A percentile compares a stretch with the other conserved stretches of the same genome.
These are phyloP conservation scores for Timandra comae DNA, from an alignment of 2,888 invertebrate genomes.

Conservation along the genomic window DNA sequence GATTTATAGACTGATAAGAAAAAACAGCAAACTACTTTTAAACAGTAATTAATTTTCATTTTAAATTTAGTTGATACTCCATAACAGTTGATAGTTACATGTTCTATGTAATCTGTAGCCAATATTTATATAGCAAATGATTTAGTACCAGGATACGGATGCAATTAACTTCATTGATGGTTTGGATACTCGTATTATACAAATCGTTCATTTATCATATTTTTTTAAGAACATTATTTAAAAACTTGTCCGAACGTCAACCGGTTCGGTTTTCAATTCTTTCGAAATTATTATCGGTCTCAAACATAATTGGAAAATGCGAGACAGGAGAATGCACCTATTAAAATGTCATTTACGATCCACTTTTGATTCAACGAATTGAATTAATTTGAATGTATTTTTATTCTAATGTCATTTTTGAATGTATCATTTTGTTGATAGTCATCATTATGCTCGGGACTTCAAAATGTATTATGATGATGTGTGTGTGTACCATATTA, in stretches of 20 bases:
- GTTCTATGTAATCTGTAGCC: too few relatives aligned
- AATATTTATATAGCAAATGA: too few relatives aligned
- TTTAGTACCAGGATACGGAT: not conserved
- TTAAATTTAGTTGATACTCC: too few relatives aligned
- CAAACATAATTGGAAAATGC: conserved; percentile 22
- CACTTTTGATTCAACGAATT: conserved; percentile 7
- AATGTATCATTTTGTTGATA: conserved; percentile 15
- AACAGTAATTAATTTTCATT: too few relatives aligned
- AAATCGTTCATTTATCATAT: conserved; percentile 13
- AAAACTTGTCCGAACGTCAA: conserved; percentile 14
- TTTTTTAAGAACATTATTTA: conserved; percentile 10
- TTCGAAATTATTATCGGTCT: conserved; percentile 19
- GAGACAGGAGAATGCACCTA: conserved; percentile 24
- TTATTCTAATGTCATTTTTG: too few relatives aligned
- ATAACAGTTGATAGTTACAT: too few relatives aligned
- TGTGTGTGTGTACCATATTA: too few relatives aligned
- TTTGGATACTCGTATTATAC: not conserved
- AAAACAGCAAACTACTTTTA: too few relatives aligned
- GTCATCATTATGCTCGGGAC: too few relatives aligned
- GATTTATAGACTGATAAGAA: too few relatives aligned
- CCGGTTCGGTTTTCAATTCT: conserved; percentile 22
- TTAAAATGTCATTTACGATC: conserved; percentile 26
- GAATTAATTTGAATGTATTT: too few relatives aligned
- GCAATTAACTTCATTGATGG: not conserved
- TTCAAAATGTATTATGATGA: too few relatives aligned